Evolutionary conservation across 1,140 invertebrate species (phyloP).

Genomic region (Chrysomallon squamiferum): DNA sequence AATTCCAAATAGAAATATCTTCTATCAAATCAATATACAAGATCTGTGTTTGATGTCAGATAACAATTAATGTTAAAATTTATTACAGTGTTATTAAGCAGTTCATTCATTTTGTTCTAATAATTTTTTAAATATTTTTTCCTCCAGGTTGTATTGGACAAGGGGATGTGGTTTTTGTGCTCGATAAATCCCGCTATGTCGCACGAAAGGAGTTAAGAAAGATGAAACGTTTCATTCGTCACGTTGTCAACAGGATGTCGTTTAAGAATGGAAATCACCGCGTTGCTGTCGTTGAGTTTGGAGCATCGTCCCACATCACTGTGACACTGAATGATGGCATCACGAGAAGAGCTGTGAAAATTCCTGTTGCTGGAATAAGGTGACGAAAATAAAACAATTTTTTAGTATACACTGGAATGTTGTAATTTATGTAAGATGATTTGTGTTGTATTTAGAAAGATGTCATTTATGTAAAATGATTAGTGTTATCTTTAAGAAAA

Average conservation of each 20-base stretch:
- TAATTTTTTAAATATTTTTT: too few relatives aligned
- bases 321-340: constrained; percentile 35
- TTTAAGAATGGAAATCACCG: constrained; percentile 40
- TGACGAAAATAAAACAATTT: constrained; percentile 12
- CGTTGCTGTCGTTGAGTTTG: constrained; percentile 44
- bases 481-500: too few relatives aligned
- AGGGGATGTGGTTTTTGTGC: constrained; percentile 53
- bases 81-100: too few relatives aligned
- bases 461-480: too few relatives aligned
- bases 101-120: too few relatives aligned
- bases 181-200: constrained; percentile 51
- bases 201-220: constrained; percentile 35
- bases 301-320: constrained; percentile 20
- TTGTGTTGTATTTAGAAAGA: too few relatives aligned
- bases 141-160: constrained; percentile 42
- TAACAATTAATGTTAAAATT: too few relatives aligned
- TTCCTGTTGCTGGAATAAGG: constrained; percentile 45
- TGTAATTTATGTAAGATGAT: too few relatives aligned
- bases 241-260: constrained; percentile 39
- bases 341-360: constrained; percentile 37
- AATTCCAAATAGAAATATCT: too few relatives aligned
- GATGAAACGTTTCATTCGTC: constrained; percentile 39
- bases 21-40: too few relatives aligned
- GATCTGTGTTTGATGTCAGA: too few relatives aligned
- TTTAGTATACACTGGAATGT: neutral